These are phyloP conservation scores for Plutella xylostella DNA, from an alignment of 2,888 invertebrate genomes.

Conservation along the genomic window DNA sequence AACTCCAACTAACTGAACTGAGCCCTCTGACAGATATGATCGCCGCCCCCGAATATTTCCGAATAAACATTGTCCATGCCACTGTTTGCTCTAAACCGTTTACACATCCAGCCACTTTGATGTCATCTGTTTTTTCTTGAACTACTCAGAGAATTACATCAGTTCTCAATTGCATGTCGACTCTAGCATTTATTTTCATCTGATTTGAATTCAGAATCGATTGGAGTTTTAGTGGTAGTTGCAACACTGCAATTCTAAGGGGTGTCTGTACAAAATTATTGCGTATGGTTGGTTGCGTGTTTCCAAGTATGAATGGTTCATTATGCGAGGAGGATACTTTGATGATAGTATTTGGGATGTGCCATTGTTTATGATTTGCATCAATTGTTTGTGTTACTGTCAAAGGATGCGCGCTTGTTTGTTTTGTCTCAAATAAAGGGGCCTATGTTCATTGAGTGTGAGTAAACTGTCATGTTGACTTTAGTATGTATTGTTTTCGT, in stretches of 20 bases:
- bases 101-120: slow-evolving; percentile 70
- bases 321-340: slow-evolving; percentile 63
- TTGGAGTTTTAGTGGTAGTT: slow-evolving; percentile 50
- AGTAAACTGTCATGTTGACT: neutral
- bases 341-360: slow-evolving; percentile 65
- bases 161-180: too few species aligned
- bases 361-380: slow-evolving; percentile 68
- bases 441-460: slow-evolving; percentile 14
- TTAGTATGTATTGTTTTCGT: too few species aligned
- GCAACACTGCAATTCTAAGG: slow-evolving; percentile 33
- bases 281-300: slow-evolving; percentile 69
- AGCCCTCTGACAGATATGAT: slow-evolving; percentile 60
- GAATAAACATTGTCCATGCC: slow-evolving; percentile 65
- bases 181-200: slow-evolving; percentile 48
- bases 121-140: slow-evolving; percentile 68
- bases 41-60: slow-evolving; percentile 65
- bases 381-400: slow-evolving; percentile 65
- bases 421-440: slow-evolving; percentile 27
- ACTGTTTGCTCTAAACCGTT: slow-evolving; percentile 68
- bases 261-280: slow-evolving; percentile 54
- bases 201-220: slow-evolving; percentile 56
- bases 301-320: slow-evolving; percentile 69
- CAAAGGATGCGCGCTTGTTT: slow-evolving; percentile 68
- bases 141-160: too few species aligned
- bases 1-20: slow-evolving; percentile 26